Conservation (phyloP, 2,113 vertebrate species). For the Scatophagus argus region DNA sequence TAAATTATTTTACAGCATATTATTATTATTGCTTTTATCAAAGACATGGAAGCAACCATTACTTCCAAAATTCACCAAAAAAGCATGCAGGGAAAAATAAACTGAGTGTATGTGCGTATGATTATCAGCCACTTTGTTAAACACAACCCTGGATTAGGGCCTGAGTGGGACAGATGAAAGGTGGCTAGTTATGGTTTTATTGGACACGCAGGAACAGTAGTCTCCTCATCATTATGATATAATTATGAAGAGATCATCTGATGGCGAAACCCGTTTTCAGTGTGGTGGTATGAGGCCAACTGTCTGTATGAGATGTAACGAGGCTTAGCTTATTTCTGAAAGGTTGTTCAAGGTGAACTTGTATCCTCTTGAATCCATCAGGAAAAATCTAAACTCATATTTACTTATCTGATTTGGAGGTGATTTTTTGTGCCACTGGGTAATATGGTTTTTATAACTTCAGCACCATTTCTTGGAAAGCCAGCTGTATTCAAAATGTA, state of each 20-base stretch:
- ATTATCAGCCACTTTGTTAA: constrained; percentile 24
- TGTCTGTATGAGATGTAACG: constrained; percentile 14
- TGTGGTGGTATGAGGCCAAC: constrained; percentile 22
- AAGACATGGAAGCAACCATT: not conserved
- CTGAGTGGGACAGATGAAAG: constrained; percentile 61
- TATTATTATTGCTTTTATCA: not conserved
- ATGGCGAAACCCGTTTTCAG: constrained; percentile 62
- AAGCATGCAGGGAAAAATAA: not conserved
- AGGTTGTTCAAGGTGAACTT: constrained; percentile 36
- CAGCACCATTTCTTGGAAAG: constrained; percentile 26
- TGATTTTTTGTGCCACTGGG: constrained; percentile 12
- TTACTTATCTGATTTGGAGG: constrained; percentile 6
- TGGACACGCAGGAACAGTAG: constrained; percentile 74
- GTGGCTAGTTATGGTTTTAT: constrained; percentile 67
- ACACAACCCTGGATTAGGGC: constrained; percentile 43
- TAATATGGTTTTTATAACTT: constrained; percentile 2
- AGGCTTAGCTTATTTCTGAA: constrained; percentile 11
- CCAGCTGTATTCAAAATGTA: not conserved
- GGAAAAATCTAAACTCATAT: constrained; percentile 22
- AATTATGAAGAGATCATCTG: constrained; percentile 73
- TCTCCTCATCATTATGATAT: constrained; percentile 72
- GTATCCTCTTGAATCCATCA: constrained; percentile 12
- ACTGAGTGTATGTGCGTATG: not conserved
- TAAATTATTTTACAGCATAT: not conserved
- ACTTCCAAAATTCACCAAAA: not conserved